A percentile compares a stretch with the other conserved stretches of the same genome.
phyloP scores from a whole-genome alignment of 2,113 vertebrate genomes.

The Chinchilla lanigera region DNA sequence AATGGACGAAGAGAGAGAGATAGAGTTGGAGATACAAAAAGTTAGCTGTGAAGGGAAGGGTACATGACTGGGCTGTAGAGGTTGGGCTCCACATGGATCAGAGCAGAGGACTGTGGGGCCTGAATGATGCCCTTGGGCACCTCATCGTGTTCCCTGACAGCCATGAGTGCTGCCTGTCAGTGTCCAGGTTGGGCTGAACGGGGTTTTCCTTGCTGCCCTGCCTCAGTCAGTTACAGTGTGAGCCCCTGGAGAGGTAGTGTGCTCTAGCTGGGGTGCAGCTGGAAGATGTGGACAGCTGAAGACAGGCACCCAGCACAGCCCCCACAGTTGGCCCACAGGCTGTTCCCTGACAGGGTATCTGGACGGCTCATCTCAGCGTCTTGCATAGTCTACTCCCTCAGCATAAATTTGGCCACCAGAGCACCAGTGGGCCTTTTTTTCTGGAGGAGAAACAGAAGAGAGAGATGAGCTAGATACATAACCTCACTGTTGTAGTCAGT shows the following conservation, averaged over 20 bases:
- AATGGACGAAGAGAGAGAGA: background rate
- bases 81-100: background rate
- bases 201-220: background rate
- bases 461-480: background rate
- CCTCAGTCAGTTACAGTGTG: background rate
- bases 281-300: background rate
- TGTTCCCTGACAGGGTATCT: background rate
- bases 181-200: background rate
- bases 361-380: background rate
- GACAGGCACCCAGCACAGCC: background rate
- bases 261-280: no score
- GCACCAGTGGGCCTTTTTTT: background rate
- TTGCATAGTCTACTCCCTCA: background rate
- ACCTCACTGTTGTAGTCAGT: background rate
- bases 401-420: background rate
- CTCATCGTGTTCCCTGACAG: background rate
- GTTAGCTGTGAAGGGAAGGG: background rate
- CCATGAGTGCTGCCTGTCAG: background rate
- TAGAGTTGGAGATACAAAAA: background rate
- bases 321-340: background rate
- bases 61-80: background rate
- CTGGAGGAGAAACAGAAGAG: background rate
- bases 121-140: background rate
- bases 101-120: background rate
- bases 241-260: background rate